These are phyloP conservation scores for Periparus ater DNA, from an alignment of 2,797 vertebrate genomes.

Conservation along the genomic window DNA sequence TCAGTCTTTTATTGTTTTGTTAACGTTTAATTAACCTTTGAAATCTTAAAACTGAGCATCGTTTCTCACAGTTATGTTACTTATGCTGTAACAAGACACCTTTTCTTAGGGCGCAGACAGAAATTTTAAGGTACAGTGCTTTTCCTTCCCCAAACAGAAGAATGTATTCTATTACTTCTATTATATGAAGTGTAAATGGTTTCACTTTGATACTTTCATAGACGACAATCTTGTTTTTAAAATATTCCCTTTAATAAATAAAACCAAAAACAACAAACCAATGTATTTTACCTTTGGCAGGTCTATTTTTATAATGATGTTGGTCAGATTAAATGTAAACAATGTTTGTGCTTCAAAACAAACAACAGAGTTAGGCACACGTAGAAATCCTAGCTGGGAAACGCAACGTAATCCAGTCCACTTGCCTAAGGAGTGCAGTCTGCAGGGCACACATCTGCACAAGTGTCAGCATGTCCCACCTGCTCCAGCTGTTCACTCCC, in stretches of 20 bases:
- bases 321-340: not conserved
- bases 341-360: not conserved
- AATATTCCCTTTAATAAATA: fast-evolving
- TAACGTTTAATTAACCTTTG: too few relatives aligned
- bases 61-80: not conserved
- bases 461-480: fast-evolving
- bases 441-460: fast-evolving
- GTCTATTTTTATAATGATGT: fast-evolving
- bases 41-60: too few relatives aligned
- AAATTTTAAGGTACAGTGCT: not conserved
- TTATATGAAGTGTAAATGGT: not conserved
- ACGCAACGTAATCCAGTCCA: not conserved
- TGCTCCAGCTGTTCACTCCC: not conserved
- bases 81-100: not conserved
- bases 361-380: not conserved
- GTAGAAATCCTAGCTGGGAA: fast-evolving
- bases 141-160: not conserved
- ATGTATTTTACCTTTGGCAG: too few relatives aligned
- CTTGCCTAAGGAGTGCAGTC: not conserved
- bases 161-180: not conserved
- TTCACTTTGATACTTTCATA: not conserved
- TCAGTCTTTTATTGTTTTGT: too few relatives aligned
- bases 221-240: not conserved
- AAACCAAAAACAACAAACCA: too few relatives aligned
- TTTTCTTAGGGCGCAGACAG: fast-evolving